Base-by-base conservation (phyloP, 2,888 invertebrate species). In the Phaonia tiefii region DNA sequence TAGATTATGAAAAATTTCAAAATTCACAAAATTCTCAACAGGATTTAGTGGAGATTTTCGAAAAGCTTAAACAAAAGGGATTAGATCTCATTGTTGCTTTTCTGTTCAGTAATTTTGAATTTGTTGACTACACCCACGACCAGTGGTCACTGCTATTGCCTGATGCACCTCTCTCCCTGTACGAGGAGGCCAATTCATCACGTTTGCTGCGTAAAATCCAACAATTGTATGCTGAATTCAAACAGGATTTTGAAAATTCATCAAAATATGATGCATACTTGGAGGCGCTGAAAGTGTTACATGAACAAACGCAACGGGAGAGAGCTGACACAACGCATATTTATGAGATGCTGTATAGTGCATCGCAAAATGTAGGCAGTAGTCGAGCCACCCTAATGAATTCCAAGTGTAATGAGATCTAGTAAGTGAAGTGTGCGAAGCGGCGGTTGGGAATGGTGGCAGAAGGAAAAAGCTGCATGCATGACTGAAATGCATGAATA, bases 51-150 rank as follows among this genome's bases (percentile, higher is more conserved):
- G 85, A 86, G 10, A 74, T 88, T 2, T 75, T 88, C 65, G 79
- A 63, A 15, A 86, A 86, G 72, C 77, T 88, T 0, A 86, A 87
- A 25, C 72, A 84, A 25, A 87, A 87, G 56, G 89, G 88, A 0
- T 31, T 89, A 20, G 89, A 88, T 78, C 76, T 88, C 8, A 87
- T 88, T 67, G 84, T 88, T 20, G 84, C 86, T 31, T 89, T 86
- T 78, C 82, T 88, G 13, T 88, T 88, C 8, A 89, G 89, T 66
- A 89, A 88, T 67, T 88, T 88, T 75, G 89, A 88, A 71, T 88
- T 88, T 20, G 75, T 88, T 3, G 89, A 88, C 37, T 85, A 85
- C 37, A 82, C 88, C 20, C 88, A 88, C 56, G 81, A 84, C 13
- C 85, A 88, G 5, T 88, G 89, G 89, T 15, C 71, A 0, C 67